A percentile compares a stretch with the other conserved stretches of the same genome.
phyloP scores from a whole-genome alignment of 2,797 vertebrate species.

The Pseudocheirus occidentalis region DNA sequence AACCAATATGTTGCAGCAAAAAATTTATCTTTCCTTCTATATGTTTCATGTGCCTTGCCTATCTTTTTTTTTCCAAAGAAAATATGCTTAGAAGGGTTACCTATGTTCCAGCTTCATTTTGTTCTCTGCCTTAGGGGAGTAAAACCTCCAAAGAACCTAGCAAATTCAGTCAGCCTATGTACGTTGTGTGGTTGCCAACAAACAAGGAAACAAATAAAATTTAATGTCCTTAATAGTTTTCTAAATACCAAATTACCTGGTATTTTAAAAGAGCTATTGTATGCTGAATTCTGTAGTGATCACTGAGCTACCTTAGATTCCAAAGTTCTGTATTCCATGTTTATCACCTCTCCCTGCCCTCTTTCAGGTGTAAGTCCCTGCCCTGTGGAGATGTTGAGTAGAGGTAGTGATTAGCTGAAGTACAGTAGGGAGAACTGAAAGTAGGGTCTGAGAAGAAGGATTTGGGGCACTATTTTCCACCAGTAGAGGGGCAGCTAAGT shows the following conservation, averaged over 20 bases:
- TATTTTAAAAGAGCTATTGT: neutral
- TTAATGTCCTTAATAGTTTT: slow-evolving; percentile 6
- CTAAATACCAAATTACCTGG: neutral
- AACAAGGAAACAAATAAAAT: too few species aligned
- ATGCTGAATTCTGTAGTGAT: neutral
- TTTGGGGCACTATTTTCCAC: too few species aligned
- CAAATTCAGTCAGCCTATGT: neutral
- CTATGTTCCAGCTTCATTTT: neutral
- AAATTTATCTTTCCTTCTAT: neutral
- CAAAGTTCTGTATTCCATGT: too few species aligned
- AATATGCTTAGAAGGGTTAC: neutral
- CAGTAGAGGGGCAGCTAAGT: too few species aligned
- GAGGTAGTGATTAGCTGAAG: too few species aligned
- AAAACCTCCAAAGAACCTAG: neutral
- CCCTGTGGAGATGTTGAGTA: too few species aligned
- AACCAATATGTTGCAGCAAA: neutral
- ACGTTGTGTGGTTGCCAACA: neutral
- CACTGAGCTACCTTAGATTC: neutral
- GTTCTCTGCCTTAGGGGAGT: neutral
- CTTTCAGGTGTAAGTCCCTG: too few species aligned
- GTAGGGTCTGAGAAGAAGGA: too few species aligned
- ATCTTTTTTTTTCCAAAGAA: neutral
- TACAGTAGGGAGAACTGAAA: too few species aligned
- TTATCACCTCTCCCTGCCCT: too few species aligned
- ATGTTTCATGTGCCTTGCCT: neutral